Evolutionary conservation across 2,797 vertebrate genomes (phyloP), one percentile per base, ranked within the genome.

Genomic region (Sebastes wilsoni): DNA sequence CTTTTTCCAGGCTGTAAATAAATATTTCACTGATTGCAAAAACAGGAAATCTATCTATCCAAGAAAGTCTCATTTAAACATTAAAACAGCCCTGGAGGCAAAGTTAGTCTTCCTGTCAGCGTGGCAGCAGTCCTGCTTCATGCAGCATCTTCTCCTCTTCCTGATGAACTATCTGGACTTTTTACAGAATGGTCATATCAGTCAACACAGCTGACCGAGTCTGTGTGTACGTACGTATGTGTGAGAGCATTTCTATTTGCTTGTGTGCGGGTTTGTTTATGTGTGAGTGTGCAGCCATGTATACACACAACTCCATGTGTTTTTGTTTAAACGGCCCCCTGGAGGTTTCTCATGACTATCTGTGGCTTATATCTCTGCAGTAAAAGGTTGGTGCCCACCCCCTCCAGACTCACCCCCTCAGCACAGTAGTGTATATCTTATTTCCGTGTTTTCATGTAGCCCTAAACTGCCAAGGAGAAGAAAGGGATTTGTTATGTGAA

Each of bases 401-500:
- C 77, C 80, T 91, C 77, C 66, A 83, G 79, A 86, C 87, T 87
- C 80, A 77, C 83, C 82, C 82, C 81, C 86, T 80, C 79, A 75
- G 80, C 88, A 89, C 89, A 90, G 87, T 91, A 87, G 91, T 90
- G 83, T 90, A 87, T 84, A 87, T 93, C 89, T 94, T 78, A 93
- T 95, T 95, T 95, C 91, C 83, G 74, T 90, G 93, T 92, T 93
- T 91, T 89, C 72, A 86, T 93, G 90, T 90, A 79, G 84, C 74
- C 83, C 65, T 86, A 87, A 93, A 93, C 88, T 88, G 84, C 85
- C 62, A 79, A 86, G 83, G 87, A 91, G 85, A 90, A 91, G 84
- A 87, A 92, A 92, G 89, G 72, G 82, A 77, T 90, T 87, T 90
- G 74, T 94, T 94, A 94, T 94, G 85, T 88, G 91, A 95, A 95